Evolutionary conservation across 2,113 vertebrate species (phyloP), one percentile per base, ranked within the genome.

Genomic region (Anarrhichthys ocellatus): DNA sequence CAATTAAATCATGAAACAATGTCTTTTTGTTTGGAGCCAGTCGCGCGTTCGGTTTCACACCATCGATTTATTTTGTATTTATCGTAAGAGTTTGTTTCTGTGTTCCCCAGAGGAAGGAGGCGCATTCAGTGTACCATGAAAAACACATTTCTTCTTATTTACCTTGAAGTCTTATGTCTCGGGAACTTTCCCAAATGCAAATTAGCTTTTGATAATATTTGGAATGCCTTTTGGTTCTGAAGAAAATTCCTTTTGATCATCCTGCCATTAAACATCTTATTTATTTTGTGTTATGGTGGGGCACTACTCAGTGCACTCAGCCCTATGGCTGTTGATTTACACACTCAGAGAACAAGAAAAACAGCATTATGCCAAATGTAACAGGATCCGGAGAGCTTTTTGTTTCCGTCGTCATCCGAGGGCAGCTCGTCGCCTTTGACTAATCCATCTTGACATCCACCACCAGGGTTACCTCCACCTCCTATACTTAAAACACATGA

Each of bases 401-500:
- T 81, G 46, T 74, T 90, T 86, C 75, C 56, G 14, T 65, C 44
- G 2, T 85, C 69, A 78, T 89, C 76, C 77, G 50, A 89, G 63
- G 36, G 73, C 52, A 69, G 69, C 79, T 87, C 89, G 46, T 81
- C 68, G 32, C 40, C 58, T 90, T 34, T 2, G 64, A 65, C 79
- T 92, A 91, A 91, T 89, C 84, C 68, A 7, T 77, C 74, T 50
- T 76, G 87, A 92, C 90, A 56, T 71, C 34, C 86, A 78, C 66
- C 89, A 59, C 68, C 90, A 64, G 72, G 59, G 86, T 81, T 87
- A 88, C 86, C 89, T 91, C 59, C 89, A 88, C 87, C 83, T 91
- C 67, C 83, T 77, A 50, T 59, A 81, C 86, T 89, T 85, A 87
- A 87, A 93, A 89, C 92, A 92, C 92, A 94, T 91, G 93, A 95